These are phyloP conservation scores for Cryptus viduatorius DNA, from an alignment of 2,888 invertebrate species.

Conservation along the genomic window DNA sequence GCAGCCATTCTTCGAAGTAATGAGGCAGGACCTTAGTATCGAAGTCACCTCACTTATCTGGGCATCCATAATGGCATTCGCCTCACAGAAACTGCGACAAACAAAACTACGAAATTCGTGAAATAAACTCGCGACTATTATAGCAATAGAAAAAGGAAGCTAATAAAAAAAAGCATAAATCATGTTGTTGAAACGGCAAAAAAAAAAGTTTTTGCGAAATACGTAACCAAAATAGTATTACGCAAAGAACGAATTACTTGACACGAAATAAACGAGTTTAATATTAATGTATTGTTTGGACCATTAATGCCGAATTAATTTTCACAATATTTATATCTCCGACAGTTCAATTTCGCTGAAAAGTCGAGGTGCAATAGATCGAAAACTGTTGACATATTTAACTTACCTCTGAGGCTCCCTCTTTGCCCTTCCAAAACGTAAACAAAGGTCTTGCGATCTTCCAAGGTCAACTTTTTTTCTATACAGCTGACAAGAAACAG, in stretches of 20 bases:
- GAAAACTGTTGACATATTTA: neutral
- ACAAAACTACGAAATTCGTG: no score
- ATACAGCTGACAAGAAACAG: neutral
- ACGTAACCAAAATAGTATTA: no score
- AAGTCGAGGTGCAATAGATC: neutral
- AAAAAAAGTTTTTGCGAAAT: no score
- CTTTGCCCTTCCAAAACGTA: constrained; percentile 26
- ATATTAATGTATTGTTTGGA: no score
- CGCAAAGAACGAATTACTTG: no score
- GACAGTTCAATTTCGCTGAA: neutral
- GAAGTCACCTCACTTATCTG: constrained; percentile 86
- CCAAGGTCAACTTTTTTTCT: constrained; percentile 4
- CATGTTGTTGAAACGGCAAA: no score
- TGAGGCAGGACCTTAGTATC: constrained; percentile 85
- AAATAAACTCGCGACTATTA: no score
- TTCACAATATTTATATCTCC: no score
- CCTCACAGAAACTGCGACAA: constrained; percentile 18
- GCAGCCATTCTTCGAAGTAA: constrained; percentile 86
- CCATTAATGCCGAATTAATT: no score
- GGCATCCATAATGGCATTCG: constrained; percentile 78
- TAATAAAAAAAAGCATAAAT: no score
- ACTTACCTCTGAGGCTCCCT: constrained; percentile 3
- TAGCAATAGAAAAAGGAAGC: no score
- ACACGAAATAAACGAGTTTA: no score
- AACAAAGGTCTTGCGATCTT: neutral